Base-by-base conservation (phyloP, 2,888 invertebrate genomes). In the Drosophila hamatofila region DNA sequence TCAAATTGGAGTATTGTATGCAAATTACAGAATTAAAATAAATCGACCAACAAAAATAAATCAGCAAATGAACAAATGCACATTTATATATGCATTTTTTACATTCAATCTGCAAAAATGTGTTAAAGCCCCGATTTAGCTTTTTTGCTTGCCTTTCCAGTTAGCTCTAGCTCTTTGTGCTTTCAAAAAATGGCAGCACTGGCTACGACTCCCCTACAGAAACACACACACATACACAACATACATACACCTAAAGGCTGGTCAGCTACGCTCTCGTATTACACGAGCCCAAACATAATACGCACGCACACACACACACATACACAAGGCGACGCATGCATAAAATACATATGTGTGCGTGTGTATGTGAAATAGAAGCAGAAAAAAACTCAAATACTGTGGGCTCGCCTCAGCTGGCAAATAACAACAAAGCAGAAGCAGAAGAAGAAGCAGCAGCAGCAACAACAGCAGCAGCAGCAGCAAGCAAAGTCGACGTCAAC, bases 351-450 rank as follows among this genome's bases (percentile, higher is more conserved):
- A 30, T 65, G 41, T 49, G 18, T 52, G 48, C 33, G n/a, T 56
- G 25, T 37, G 35, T 39, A 30, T 56, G 51, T 58, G 64, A 68
- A 75, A 72, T 68, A 80, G 80, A 75, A 75, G 62, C 63, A 63
- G 59, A 70, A 59, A 59, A 64, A 61, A 79, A 75, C 68, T 37
- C 64, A 70, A 44, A 72, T 42, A 69, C 65, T 25, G 66, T 77
- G 80, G 77, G 80, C 77, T 77, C 78, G 64, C 48, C 68, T 42
- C 72, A 67, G 44, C 65, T 59, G 72, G 39, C 58, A 56, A 63
- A 54, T 46, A 65, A 59, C 71, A 69, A 48, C 48, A 55, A 62
- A 72, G 72, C 75, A 62, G 23, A 35, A 67, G 30, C 27, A 71
- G 41, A 33, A 72, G 42, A 35, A 30, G n/a, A n/a, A 61, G 61